These are phyloP conservation scores for Selene dorsalis DNA, from an alignment of 2,797 vertebrate genomes.

Conservation along the genomic window DNA sequence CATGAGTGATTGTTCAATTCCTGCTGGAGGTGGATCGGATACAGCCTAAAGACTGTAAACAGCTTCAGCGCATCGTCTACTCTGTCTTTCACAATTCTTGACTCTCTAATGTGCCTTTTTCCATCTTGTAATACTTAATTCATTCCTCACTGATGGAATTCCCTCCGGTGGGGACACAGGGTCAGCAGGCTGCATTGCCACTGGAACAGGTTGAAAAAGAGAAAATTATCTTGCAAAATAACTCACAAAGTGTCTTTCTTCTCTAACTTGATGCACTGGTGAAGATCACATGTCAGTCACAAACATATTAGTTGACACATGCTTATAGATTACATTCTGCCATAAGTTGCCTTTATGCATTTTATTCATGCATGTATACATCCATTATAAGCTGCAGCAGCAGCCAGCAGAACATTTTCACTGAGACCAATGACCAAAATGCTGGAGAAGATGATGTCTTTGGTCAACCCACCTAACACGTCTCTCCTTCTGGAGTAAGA, in stretches of 20 bases:
- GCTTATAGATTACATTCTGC: conserved; percentile 1
- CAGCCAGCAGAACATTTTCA: no score
- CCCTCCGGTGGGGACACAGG: conserved; percentile 2
- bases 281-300: background rate
- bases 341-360: background rate
- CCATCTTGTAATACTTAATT: conserved; percentile 21
- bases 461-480: no score
- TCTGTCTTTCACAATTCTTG: conserved; percentile 29
- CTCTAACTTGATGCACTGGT: background rate
- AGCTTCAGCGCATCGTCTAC: conserved; percentile 3
- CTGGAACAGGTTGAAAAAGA: background rate
- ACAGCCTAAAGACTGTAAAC: conserved; percentile 38
- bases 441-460: no score
- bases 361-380: no score
- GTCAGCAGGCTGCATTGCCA: background rate
- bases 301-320: background rate
- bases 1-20: conserved; percentile 39
- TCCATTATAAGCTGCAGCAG: no score
- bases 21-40: conserved; percentile 41
- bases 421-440: no score
- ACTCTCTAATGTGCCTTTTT: conserved; percentile 2
- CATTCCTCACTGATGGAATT: conserved; percentile 16
- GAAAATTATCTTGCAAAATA: conserved; percentile 8
- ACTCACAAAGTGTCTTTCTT: background rate
- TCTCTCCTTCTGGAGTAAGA: no score